phyloP scores from a whole-genome alignment of 2,888 invertebrate species.

The Drosophila gaucha region DNA sequence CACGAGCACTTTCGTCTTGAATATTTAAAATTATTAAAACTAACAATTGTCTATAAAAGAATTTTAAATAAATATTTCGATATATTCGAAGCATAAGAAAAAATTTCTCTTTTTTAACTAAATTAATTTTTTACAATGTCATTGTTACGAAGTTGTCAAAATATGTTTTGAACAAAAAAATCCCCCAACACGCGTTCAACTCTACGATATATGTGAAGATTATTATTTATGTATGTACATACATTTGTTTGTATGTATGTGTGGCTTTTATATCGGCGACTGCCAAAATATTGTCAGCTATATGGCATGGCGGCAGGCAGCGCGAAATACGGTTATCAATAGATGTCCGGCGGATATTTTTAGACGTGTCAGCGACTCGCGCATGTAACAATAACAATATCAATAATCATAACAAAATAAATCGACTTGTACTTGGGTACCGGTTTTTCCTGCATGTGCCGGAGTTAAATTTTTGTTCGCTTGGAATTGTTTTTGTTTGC shows the following conservation, averaged over 20 bases:
- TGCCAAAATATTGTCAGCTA: conserved; percentile 45
- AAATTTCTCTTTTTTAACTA: too few species aligned
- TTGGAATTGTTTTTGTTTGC: conserved; percentile 4
- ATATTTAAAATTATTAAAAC: too few species aligned
- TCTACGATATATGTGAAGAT: not conserved
- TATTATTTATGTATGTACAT: conserved; percentile 1
- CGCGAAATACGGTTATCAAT: conserved; percentile 50
- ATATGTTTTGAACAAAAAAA: too few species aligned
- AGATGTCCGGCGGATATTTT: conserved; percentile 52
- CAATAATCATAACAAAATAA: conserved; percentile 24
- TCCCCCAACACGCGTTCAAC: not conserved
- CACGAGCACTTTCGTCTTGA: too few species aligned
- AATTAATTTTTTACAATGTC: too few species aligned
- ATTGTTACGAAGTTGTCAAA: too few species aligned
- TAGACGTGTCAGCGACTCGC: conserved; percentile 44
- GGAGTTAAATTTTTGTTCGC: conserved; percentile 11
- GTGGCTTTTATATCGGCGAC: conserved; percentile 23
- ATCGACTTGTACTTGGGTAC: conserved; percentile 27
- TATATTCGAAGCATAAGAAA: too few species aligned
- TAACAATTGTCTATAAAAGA: too few species aligned
- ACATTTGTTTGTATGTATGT: conserved; percentile 3
- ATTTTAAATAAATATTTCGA: too few species aligned
- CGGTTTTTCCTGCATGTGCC: conserved; percentile 35
- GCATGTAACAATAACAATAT: conserved; percentile 37
- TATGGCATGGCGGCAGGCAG: conserved; percentile 14